A percentile compares a stretch with the other conserved stretches of the same genome.
Evolutionary conservation across 2,888 invertebrate species (phyloP).

Genomic region (Isotomurus palustris): DNA sequence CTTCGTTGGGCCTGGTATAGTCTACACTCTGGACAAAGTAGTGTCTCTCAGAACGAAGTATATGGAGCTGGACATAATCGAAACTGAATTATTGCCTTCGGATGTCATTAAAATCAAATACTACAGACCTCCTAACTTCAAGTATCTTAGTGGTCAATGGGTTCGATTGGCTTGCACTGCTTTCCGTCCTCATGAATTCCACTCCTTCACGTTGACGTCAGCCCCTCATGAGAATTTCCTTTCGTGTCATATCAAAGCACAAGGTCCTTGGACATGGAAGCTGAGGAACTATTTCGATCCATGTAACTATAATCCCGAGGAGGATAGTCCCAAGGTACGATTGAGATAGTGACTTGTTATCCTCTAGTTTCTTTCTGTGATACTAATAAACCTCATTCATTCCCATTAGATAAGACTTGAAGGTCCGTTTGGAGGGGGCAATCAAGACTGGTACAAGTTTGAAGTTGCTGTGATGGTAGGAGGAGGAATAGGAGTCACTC

Average conservation of each 20-base stretch:
- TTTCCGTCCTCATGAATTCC: conserved; percentile 82
- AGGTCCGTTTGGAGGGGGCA: conserved; percentile 95
- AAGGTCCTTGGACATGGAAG: conserved; percentile 96
- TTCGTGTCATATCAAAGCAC: conserved; percentile 88
- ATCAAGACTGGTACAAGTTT: conserved; percentile 98
- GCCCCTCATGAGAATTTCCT: conserved; percentile 93
- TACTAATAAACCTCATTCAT: background rate
- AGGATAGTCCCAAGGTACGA: conserved; percentile 64
- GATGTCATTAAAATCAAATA: conserved; percentile 92
- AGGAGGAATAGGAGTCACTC: conserved; percentile 95
- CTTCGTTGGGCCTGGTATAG: conserved; percentile 82
- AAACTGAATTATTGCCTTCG: conserved; percentile 88
- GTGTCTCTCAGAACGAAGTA: conserved; percentile 86
- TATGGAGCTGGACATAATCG: conserved; percentile 85
- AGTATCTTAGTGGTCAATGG: conserved; percentile 92
- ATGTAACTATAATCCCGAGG: conserved; percentile 80
- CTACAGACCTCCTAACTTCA: conserved; percentile 89
- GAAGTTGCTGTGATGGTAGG: conserved; percentile 97
- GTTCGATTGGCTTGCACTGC: conserved; percentile 86
- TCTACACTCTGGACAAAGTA: conserved; percentile 87
- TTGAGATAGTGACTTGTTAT: background rate
- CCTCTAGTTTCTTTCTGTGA: background rate
- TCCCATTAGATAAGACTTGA: conserved; percentile 64
- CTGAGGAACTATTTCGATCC: conserved; percentile 90
- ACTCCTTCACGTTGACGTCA: conserved; percentile 91